Percentiles rank a stretch among this genome's conserved stretches.
Evolutionary conservation across 2,113 vertebrate genomes (phyloP).

Genomic region (Ctenodactylus gundi): DNA sequence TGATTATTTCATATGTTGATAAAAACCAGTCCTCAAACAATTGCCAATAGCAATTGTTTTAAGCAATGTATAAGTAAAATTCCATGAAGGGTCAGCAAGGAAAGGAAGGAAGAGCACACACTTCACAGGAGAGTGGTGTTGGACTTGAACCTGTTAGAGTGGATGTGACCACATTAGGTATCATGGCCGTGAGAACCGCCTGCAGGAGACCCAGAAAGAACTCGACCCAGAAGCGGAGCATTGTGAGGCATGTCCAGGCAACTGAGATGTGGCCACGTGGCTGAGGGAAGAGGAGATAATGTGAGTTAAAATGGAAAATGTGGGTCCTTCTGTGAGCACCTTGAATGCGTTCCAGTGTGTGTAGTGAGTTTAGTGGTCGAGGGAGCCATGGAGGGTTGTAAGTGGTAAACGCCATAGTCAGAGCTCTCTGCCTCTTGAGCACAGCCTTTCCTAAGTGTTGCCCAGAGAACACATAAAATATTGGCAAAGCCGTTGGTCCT

Average conservation of each 20-base stretch:
- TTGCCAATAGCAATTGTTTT: background rate
- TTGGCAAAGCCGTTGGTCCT: constrained; percentile 12
- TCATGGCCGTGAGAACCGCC: background rate
- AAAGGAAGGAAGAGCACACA: background rate
- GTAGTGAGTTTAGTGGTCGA: background rate
- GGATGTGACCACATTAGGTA: background rate
- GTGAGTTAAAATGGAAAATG: background rate
- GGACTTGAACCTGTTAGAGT: background rate
- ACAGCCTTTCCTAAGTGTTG: constrained; percentile 1
- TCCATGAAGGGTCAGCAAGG: background rate
- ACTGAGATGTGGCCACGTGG: background rate
- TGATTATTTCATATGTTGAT: background rate
- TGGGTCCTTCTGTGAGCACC: background rate
- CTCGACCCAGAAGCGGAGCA: background rate
- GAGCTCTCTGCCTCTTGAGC: background rate
- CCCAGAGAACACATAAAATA: constrained; percentile 46
- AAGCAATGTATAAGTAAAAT: background rate
- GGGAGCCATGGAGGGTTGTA: background rate
- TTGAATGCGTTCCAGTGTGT: background rate
- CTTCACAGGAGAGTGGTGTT: background rate
- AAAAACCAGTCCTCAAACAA: background rate
- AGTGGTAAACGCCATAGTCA: background rate
- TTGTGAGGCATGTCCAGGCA: background rate
- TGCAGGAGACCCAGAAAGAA: too few species aligned
- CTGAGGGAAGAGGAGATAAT: background rate